A percentile compares a stretch with the other conserved stretches of the same genome.
phyloP scores from a whole-genome alignment of 2,888 invertebrate species.

The Diadegma fenestrale region DNA sequence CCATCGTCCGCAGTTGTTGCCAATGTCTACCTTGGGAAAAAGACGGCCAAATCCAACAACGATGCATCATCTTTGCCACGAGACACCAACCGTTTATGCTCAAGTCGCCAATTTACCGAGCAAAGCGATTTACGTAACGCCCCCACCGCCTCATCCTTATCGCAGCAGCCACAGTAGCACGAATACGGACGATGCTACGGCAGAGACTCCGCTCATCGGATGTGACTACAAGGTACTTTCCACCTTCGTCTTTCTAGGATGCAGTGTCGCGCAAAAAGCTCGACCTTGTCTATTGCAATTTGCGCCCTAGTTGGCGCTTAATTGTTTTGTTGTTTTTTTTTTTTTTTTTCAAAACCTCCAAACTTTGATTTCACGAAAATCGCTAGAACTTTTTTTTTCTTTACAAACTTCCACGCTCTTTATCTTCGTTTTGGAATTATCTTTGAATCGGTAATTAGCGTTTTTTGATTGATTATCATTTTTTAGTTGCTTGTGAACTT shows the following conservation, averaged over 20 bases:
- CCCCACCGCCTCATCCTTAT: constrained; percentile 82
- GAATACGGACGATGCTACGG: constrained; percentile 79
- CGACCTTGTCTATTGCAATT: not conserved
- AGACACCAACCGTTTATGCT: constrained; percentile 81
- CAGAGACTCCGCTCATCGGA: constrained; percentile 83
- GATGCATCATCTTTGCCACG: constrained; percentile 17
- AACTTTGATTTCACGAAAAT: too few relatives aligned
- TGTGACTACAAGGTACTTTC: constrained; percentile 82
- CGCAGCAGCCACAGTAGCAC: constrained; percentile 35
- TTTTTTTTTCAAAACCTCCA: too few relatives aligned
- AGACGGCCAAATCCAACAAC: constrained; percentile 75
- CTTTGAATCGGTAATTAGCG: too few relatives aligned
- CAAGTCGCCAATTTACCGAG: constrained; percentile 79
- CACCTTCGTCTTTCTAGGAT: not conserved
- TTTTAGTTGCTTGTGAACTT: too few relatives aligned
- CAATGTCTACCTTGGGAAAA: constrained; percentile 82
- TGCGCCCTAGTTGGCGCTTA: too few relatives aligned
- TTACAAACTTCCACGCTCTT: too few relatives aligned
- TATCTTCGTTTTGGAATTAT: too few relatives aligned
- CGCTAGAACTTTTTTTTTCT: too few relatives aligned
- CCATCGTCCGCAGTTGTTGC: constrained; percentile 81
- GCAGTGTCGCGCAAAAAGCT: not conserved
- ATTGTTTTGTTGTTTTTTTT: too few relatives aligned
- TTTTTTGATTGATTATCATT: too few relatives aligned
- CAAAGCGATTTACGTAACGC: constrained; percentile 82